Conservation (phyloP, 1,140 invertebrate genomes). For the Myzus persicae region DNA sequence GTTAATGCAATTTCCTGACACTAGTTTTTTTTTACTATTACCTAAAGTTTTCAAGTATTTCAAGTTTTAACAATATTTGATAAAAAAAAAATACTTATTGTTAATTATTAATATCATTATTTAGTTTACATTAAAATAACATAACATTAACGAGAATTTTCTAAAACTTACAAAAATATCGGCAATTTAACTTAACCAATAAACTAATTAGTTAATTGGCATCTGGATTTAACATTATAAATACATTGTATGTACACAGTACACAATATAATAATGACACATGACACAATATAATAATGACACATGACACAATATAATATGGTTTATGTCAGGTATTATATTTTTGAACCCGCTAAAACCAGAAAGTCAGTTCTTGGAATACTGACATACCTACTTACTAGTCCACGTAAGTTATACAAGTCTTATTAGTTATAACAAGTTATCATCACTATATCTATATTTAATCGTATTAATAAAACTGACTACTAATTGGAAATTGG, state of each 20-base stretch:
- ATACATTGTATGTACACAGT: not conserved
- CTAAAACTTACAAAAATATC: not conserved
- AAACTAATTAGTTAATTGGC: not conserved
- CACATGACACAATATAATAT: not conserved
- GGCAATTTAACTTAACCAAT: not conserved
- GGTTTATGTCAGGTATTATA: not conserved
- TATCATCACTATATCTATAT: not conserved
- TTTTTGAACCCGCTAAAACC: not conserved
- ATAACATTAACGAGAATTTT: not conserved
- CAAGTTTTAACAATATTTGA: too few relatives aligned
- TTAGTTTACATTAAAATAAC: too few relatives aligned
- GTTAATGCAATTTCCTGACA: not conserved
- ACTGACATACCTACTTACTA: not conserved
- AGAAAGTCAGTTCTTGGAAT: not conserved
- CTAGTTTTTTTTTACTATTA: too few relatives aligned
- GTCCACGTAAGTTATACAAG: not conserved
- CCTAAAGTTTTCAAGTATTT: too few relatives aligned
- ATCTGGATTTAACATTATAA: not conserved
- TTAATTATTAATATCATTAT: too few relatives aligned
- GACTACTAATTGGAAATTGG: not conserved
- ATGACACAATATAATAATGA: not conserved
- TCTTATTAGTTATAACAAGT: not conserved
- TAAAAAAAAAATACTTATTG: too few relatives aligned
- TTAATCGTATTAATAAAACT: not conserved
- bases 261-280: too few relatives aligned